Evolutionary conservation across 2,113 vertebrate species (phyloP), one percentile per base, ranked within the genome.

Genomic region (Callithrix jacchus): DNA sequence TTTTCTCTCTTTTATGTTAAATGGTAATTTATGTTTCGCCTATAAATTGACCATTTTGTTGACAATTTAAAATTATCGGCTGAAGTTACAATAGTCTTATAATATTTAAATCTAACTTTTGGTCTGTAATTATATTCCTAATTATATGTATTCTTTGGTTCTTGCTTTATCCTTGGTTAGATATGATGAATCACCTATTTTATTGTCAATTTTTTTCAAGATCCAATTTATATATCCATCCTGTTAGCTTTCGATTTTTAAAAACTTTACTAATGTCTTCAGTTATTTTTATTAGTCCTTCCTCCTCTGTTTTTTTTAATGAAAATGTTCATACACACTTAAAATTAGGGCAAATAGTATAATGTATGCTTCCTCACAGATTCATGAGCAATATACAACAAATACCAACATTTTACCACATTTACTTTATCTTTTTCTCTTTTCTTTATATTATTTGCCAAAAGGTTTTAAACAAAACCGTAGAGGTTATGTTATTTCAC

Each of bases 121-220:
- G 56, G 56, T 86, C 42, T 86, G 3, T 92, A 89, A 70, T 87
- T 94, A 73, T 52, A n/a, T 87, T 83, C 27, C 32, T 83, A 66
- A 68, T 74, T 84, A 10, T 42, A 79, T 42, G 10, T 52, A 93
- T 49, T 89, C 20, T 90, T 74, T 83, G 90, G 14, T 79, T 66
- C 66, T 58, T 80, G 71, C 49, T 87, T 27, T 37, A 74, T 17
- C n/a, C 64, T 94, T 47, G 92, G 16, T 73, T 94, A 96, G 11
- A 66, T 73, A 77, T n/a, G 61, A 87, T 74, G 76, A 66, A 87
- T 90, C 30, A 66, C 61, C 70, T 16, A 42, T 64, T 80, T 95
- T 47, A 76, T 80, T 73, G 14, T 54, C 61, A 58, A 83, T 70
- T 93, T 83, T 95, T 71, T 64, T 56, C 45, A 89, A 92, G 90